A percentile compares a stretch with the other conserved stretches of the same genome.
Evolutionary conservation across 2,113 vertebrate species (phyloP).

Genomic region (Astatoreochromis straeleni): DNA sequence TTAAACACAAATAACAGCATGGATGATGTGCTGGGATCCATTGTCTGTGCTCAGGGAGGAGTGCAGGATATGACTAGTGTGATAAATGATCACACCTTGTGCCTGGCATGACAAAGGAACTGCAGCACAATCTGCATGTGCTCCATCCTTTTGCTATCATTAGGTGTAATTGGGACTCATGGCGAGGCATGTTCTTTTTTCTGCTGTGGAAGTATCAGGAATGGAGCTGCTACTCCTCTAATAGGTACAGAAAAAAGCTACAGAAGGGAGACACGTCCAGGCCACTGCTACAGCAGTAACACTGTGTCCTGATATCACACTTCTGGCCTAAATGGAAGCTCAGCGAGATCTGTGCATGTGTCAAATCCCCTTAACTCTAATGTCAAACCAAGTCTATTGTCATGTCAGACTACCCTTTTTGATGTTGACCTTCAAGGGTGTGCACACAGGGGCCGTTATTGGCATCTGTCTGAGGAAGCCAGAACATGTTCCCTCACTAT

Average conservation of each 20-base stretch:
- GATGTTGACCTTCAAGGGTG: conserved; percentile 36
- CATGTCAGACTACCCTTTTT: conserved; percentile 22
- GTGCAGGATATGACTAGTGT: conserved; percentile 62
- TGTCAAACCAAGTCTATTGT: not conserved
- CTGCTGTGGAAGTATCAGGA: conserved; percentile 13
- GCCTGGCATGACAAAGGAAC: conserved; percentile 64
- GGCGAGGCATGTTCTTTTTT: conserved; percentile 49
- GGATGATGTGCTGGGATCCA: conserved; percentile 57
- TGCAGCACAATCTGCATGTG: conserved; percentile 67
- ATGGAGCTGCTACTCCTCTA: conserved; percentile 37
- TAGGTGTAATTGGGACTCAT: conserved; percentile 73
- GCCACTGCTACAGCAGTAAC: conserved; percentile 13
- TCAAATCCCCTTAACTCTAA: not conserved
- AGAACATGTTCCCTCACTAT: not conserved
- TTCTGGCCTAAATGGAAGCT: conserved; percentile 13
- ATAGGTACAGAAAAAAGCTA: conserved; percentile 30
- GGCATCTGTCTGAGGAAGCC: conserved; percentile 39
- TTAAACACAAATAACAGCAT: conserved; percentile 64
- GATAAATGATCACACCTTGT: conserved; percentile 66
- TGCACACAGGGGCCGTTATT: conserved; percentile 12
- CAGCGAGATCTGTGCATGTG: conserved; percentile 3
- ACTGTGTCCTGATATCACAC: conserved; percentile 5
- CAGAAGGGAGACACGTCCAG: conserved; percentile 27
- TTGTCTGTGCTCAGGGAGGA: conserved; percentile 56
- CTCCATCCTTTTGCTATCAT: conserved; percentile 69